A percentile compares a stretch with the other conserved stretches of the same genome.
These are phyloP conservation scores for Muscicapa comitata DNA, from an alignment of 2,797 vertebrate genomes.

Conservation along the genomic window DNA sequence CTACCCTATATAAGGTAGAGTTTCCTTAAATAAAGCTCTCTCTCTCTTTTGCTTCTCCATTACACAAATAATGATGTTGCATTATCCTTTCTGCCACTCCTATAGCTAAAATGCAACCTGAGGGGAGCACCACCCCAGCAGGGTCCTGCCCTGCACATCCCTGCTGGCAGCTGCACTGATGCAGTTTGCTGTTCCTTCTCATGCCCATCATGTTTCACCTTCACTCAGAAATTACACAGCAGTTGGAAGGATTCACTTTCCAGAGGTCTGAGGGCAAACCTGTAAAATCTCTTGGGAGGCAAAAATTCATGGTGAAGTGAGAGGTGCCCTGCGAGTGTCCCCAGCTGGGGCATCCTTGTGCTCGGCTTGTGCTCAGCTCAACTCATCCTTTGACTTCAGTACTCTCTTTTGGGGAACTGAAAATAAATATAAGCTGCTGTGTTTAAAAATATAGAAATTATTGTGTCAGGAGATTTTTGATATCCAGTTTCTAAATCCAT, in stretches of 20 bases:
- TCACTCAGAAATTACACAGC: neutral
- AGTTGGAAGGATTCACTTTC: neutral
- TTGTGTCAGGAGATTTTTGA: neutral
- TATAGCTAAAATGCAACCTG: too few species aligned
- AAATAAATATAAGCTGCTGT: neutral
- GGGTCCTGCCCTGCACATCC: neutral
- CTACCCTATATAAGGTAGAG: too few species aligned
- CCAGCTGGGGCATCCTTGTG: neutral
- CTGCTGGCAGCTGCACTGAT: neutral
- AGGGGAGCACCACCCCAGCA: neutral
- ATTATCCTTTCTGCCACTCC: too few species aligned
- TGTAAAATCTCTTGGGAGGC: neutral
- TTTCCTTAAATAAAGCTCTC: too few species aligned
- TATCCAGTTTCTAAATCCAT: neutral
- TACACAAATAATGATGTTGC: too few species aligned
- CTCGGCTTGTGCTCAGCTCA: neutral
- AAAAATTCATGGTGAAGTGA: neutral
- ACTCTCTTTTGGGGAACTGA: neutral
- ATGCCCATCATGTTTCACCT: too few species aligned
- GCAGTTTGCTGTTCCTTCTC: too few species aligned
- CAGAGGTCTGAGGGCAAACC: too few species aligned
- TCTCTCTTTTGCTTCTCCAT: too few species aligned
- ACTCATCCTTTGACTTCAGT: neutral
- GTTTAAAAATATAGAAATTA: neutral
- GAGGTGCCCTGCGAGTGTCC: neutral